Base-by-base conservation (phyloP, 35 echinoderm and acorn worm genomes). In the Hemicentrotus pulcherrimus region DNA sequence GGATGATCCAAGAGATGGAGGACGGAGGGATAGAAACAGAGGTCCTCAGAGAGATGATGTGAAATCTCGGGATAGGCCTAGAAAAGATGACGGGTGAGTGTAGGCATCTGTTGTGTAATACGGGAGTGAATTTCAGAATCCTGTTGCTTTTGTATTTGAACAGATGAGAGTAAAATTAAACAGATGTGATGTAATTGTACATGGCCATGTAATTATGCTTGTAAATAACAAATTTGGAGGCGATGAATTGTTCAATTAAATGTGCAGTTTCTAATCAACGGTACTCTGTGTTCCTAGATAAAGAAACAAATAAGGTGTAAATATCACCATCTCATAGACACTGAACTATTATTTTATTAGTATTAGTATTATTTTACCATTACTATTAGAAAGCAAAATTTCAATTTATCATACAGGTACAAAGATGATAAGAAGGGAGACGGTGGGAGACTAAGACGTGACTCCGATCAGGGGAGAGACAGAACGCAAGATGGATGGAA, bases 401-500 rank as follows among this genome's bases (percentile, higher is more conserved):
- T 10, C 1, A 55, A 78, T 78, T 78, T 18, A 78, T 90, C 88
- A 9, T 24, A 46, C 32, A 47, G 88, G 88, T 45, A 33, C 88
- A 90, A 31, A 32, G 88, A 90, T 90, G 88, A 90, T 18, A 90
- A 90, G 88, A 90, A 47, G 46, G 88, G 88, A 33, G 88, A 90
- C 7, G 19, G 88, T 47, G 88, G 88, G 46, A 94, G 52, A 94
- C 10, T 18, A 58, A 15, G 52, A 47, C 46, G 92, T 5, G 52
- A 94, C 46, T 52, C 92, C 4, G 92, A 94, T 32, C 46, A 94
- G 16, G 92, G 46, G 92, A 94, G 52, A 47, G 92, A 60, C n/a
- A 59, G 92, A 47, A 30, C 18, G 31, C 46, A 60, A 22, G 92
- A 94, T 30, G 92, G 92, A 31, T 31, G 92, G 46, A 94, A 94